These are phyloP conservation scores for Cebus imitator DNA, from an alignment of 2,113 vertebrate genomes.

Conservation along the genomic window DNA sequence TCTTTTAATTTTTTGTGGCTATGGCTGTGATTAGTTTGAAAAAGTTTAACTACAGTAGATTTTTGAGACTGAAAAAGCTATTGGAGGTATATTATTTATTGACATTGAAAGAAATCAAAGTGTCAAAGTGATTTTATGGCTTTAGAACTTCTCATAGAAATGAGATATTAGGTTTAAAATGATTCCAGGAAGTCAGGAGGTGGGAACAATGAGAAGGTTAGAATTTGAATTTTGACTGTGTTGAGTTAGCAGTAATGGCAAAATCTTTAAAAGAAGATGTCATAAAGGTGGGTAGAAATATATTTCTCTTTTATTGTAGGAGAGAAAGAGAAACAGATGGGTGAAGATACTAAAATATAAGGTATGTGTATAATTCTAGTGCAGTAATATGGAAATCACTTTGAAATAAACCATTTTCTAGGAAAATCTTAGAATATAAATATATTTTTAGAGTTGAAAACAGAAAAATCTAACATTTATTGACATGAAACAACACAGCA, in stretches of 20 bases:
- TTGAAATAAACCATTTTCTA: not conserved
- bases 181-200: not conserved
- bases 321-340: not conserved
- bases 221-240: slow-evolving; percentile 45
- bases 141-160: not conserved
- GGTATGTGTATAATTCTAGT: not conserved
- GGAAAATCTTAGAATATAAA: not conserved
- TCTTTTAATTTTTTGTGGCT: not conserved
- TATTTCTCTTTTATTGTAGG: not conserved
- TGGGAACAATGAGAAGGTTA: not conserved
- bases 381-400: not conserved
- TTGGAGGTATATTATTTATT: not conserved
- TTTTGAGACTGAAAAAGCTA: not conserved
- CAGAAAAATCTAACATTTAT: not conserved
- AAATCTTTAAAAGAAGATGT: not conserved
- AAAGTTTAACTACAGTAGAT: not conserved
- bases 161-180: not conserved
- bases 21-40: not conserved
- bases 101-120: not conserved
- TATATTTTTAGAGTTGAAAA: not conserved
- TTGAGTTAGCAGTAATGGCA: not conserved
- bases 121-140: slow-evolving; percentile 9
- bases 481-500: not conserved
- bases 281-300: not conserved
- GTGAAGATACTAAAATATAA: not conserved